Evolutionary conservation across 2,113 vertebrate species (phyloP).

Genomic region (Dolichallabes microphthalmus): DNA sequence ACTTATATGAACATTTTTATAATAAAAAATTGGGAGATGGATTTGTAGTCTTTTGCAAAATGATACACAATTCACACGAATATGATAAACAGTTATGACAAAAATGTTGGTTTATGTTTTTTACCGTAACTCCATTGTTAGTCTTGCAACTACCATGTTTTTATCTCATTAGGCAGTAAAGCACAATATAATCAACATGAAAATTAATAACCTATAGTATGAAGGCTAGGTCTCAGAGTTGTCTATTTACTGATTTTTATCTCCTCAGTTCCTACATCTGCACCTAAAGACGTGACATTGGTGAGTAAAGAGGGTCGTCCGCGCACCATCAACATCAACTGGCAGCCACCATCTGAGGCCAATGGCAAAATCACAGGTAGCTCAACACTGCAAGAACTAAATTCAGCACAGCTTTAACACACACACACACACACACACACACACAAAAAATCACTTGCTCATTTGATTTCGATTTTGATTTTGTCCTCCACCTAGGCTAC

Average conservation of each 20-base stretch:
- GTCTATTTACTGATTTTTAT: not conserved
- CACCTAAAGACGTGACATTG: constrained; percentile 96
- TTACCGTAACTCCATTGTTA: no score
- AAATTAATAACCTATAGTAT: no score
- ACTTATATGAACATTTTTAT: no score
- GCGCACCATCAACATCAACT: constrained; percentile 95
- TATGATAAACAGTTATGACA: no score
- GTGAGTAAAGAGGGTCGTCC: constrained; percentile 98
- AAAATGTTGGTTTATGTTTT: no score
- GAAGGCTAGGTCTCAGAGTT: not conserved
- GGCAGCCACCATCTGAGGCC: constrained; percentile 97
- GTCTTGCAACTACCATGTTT: no score
- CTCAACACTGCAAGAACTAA: constrained; percentile 5
- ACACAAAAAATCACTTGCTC: no score
- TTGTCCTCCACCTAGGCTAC: constrained; percentile 76
- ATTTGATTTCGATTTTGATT: not conserved
- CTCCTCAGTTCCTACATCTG: constrained; percentile 85
- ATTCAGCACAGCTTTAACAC: not conserved
- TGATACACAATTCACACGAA: no score
- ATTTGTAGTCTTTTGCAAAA: no score
- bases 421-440: no score
- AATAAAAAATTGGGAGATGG: no score
- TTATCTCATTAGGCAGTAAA: no score
- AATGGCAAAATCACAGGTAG: constrained; percentile 97
- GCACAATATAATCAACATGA: not conserved